phyloP scores from a whole-genome alignment of 2,888 invertebrate species.

The Enchytraeus crypticus region DNA sequence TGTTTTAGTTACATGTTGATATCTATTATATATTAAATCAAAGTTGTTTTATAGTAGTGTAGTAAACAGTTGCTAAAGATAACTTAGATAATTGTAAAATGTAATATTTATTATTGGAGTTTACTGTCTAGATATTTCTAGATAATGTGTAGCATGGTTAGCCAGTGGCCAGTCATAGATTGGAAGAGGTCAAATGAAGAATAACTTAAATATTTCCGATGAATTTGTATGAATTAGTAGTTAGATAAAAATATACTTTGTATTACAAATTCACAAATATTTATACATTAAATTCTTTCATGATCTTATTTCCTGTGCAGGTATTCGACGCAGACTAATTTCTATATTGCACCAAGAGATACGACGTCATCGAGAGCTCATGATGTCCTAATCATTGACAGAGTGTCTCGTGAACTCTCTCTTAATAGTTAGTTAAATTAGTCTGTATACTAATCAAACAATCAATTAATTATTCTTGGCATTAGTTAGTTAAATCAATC shows the following conservation, averaged over 20 bases:
- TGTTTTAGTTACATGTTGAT: no score
- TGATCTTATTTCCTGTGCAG: not conserved
- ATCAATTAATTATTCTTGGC: not conserved
- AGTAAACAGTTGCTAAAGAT: no score
- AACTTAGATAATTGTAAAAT: no score
- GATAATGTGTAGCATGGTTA: no score
- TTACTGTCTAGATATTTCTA: no score
- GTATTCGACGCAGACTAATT: constrained; percentile 11
- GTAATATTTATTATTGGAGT: no score
- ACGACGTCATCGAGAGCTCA: not conserved
- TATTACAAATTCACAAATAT: not conserved
- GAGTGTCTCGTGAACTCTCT: constrained; percentile 64
- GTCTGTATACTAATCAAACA: not conserved
- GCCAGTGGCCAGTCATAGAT: no score
- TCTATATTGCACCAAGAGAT: constrained; percentile 12
- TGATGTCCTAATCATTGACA: constrained; percentile 74
- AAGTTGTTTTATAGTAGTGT: no score
- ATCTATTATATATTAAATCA: no score
- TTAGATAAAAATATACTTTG: not conserved
- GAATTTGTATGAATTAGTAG: not conserved
- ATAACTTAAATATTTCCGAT: no score
- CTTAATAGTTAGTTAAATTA: constrained; percentile 55
- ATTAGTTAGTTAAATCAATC: no score
- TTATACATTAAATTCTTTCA: not conserved
- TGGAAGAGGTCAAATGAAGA: no score